These are phyloP conservation scores for Cottus gobio DNA, from an alignment of 2,113 vertebrate genomes.

Conservation along the genomic window DNA sequence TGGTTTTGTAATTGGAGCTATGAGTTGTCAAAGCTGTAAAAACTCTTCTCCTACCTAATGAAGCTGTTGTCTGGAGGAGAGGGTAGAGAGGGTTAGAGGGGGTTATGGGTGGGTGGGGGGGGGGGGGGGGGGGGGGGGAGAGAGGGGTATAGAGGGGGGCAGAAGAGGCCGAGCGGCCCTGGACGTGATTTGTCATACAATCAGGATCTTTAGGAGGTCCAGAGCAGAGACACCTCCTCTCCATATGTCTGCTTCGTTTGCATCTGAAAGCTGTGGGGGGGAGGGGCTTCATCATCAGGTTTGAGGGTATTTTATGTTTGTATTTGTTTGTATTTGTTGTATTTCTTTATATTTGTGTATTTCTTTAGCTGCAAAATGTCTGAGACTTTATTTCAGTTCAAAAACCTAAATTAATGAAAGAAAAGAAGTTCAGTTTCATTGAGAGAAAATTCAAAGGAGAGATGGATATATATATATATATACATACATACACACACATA, in stretches of 20 bases:
- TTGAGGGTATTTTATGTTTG: too few species aligned
- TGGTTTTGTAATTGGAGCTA: too few species aligned
- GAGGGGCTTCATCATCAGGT: too few species aligned
- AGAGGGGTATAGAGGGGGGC: not conserved
- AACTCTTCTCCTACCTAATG: constrained; percentile 84
- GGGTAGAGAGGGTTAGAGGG: constrained; percentile 19
- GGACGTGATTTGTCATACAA: constrained; percentile 88
- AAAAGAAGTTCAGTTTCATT: too few species aligned
- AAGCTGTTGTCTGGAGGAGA: constrained; percentile 81
- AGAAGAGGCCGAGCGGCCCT: constrained; percentile 49
- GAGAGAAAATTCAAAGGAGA: too few species aligned
- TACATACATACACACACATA: too few species aligned
- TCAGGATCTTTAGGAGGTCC: constrained; percentile 85
- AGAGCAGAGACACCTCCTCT: constrained; percentile 82
- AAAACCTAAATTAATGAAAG: too few species aligned
- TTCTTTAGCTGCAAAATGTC: too few species aligned
- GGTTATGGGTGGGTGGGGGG: not conserved
- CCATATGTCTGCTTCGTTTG: constrained; percentile 87
- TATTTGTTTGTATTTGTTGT: too few species aligned
- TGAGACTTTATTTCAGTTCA: too few species aligned
- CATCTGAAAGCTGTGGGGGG: constrained; percentile 82
- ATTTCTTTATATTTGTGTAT: too few species aligned
- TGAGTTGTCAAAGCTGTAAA: constrained; percentile 23
- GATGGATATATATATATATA: too few species aligned
- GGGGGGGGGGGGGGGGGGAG: constrained; percentile 10